Base-by-base conservation (phyloP, 2,797 vertebrate species). In the Distichodus sexfasciatus region DNA sequence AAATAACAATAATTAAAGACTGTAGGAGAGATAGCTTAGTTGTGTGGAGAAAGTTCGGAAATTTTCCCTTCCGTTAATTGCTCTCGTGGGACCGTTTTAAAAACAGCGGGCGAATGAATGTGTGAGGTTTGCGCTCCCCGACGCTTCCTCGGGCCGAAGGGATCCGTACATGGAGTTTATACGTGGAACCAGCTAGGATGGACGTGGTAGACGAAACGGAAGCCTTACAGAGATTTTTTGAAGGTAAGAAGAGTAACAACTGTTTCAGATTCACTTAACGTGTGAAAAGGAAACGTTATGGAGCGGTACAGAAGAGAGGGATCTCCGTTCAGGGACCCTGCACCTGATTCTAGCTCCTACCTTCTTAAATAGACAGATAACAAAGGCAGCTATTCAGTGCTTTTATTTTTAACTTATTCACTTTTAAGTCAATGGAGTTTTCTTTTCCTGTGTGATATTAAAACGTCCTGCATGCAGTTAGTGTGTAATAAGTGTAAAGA, bases 151-250 rank as follows among this genome's bases (percentile, higher is more conserved):
- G 88, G 87, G 85, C 76, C 29, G 78, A 82, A 84, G 63, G 84
- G 87, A 79, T 69, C 83, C 80, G 83, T 93, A 85, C 44, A 92
- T 92, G 92, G 91, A 90, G 88, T 86, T 90, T 87, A 85, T 85
- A 84, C 84, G 86, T 76, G 86, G 89, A 83, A 92, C 91, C 83
- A 84, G 88, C 89, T 90, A 92, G 87, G 85, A 98, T 98, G 96
- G 96, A 98, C 88, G 96, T 98, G 91, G 96, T 98, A 89, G 95
- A 96, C 92, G 96, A 98, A 92, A 96, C 95, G 55, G 96, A 98
- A 87, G 95, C 96, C 84, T 89, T 98, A 90, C 96, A 97, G 91
- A 94, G 95, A 82, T 98, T 98, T 83, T 98, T 98, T 68, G 96
- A 98, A 94, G 96, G 96, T 98, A 93, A 88, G 90, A 66, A 19